Conservation (phyloP, 2,888 invertebrate species). For the Dexiosoma caninum region DNA sequence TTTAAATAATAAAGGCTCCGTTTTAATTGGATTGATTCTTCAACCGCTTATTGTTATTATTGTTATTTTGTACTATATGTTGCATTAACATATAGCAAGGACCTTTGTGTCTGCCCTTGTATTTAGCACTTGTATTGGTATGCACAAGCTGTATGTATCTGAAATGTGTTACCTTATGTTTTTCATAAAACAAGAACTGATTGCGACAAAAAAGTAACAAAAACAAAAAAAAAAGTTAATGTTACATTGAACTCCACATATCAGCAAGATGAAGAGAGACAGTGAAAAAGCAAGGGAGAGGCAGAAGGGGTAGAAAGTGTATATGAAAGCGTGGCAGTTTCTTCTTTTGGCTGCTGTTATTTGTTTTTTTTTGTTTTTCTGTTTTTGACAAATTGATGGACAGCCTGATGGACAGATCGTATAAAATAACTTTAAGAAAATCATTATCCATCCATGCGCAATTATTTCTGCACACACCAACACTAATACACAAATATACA, state of each 20-base stretch:
- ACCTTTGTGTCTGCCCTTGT: too few species aligned
- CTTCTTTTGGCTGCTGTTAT: constrained; percentile 38
- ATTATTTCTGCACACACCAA: constrained; percentile 34
- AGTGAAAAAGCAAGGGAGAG: neutral
- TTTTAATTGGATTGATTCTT: too few species aligned
- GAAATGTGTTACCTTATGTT: constrained; percentile 39
- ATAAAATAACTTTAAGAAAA: constrained; percentile 75
- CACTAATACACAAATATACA: neutral
- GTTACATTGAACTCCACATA: constrained; percentile 21
- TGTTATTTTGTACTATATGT: too few species aligned
- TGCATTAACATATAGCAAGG: too few species aligned
- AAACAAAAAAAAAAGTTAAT: neutral
- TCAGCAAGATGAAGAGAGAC: neutral
- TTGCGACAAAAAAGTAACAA: constrained; percentile 55
- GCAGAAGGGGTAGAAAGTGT: constrained; percentile 13
- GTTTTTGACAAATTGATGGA: constrained; percentile 77
- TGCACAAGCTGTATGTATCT: constrained; percentile 16
- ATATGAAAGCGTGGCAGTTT: constrained; percentile 46
- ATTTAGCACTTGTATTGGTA: neutral
- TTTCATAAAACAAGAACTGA: constrained; percentile 60
- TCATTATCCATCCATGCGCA: constrained; percentile 58
- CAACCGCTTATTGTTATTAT: too few species aligned
- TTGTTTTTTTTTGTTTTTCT: too few species aligned
- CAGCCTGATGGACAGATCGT: constrained; percentile 78
- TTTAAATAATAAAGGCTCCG: too few species aligned